A percentile compares a stretch with the other conserved stretches of the same genome.
phyloP scores from a whole-genome alignment of 2,797 vertebrate genomes.

The Tiaroga cobitis region DNA sequence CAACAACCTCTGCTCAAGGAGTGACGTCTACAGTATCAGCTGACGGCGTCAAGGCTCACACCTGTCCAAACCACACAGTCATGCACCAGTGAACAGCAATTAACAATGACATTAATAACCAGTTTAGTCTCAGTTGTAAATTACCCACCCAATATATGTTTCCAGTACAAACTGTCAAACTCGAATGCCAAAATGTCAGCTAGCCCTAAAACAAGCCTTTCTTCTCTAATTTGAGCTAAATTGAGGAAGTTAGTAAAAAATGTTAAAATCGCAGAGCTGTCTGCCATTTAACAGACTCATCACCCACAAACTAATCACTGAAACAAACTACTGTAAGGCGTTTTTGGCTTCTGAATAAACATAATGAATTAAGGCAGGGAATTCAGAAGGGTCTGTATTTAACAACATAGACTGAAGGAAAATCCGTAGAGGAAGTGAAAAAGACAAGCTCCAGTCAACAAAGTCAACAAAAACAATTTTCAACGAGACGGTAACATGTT shows the following conservation, averaged over 20 bases:
- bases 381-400: background rate
- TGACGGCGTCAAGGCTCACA: conserved; percentile 8
- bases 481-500: background rate
- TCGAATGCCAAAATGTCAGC: conserved; percentile 34
- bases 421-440: background rate
- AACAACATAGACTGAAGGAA: background rate
- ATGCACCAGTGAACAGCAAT: conserved; percentile 55
- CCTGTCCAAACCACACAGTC: conserved; percentile 48
- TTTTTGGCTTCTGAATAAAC: conserved; percentile 13
- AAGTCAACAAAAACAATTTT: conserved; percentile 13
- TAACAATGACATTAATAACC: conserved; percentile 50
- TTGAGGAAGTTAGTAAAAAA: conserved; percentile 23
- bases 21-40: conserved; percentile 41
- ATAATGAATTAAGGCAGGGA: background rate
- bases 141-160: conserved; percentile 34
- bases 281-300: background rate
- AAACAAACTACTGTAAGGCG: conserved; percentile 21
- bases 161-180: conserved; percentile 24
- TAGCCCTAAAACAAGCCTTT: conserved; percentile 27
- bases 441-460: background rate
- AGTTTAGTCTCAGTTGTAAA: conserved; percentile 41
- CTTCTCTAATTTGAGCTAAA: conserved; percentile 27
- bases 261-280: conserved; percentile 23
- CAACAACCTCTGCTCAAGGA: conserved; percentile 39
- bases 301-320: background rate